Evolutionary conservation across 1,140 invertebrate genomes (phyloP), one percentile per base, ranked within the genome.

Genomic region (Camponotus pennsylvanicus): DNA sequence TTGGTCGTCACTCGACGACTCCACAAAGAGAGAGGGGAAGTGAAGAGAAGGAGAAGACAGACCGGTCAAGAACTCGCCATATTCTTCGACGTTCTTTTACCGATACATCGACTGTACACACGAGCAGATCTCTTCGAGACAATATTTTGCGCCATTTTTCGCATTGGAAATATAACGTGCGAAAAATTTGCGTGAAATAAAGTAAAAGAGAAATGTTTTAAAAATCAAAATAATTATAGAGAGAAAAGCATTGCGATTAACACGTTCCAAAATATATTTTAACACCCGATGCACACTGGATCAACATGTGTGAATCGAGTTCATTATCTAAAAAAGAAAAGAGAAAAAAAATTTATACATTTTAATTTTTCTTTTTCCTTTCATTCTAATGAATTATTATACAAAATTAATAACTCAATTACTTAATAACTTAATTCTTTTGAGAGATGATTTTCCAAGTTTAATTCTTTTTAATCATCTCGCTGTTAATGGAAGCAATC

Each of bases 1-100:
- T 94, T 94, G 93, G 90, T 91, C 89, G 90, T 91, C 90, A 91
- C 90, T 91, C 86, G 86, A 86, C 87, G 93, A 89, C 88, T 88
- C 82, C 75, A 40, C 42, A 52, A 15, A 52, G 37, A 79, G 76
- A 34, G 67, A 90, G 83, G 82, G 77, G 79, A 82, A 49, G 79
- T 73, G 52, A 79, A 89, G 87, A 86, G 89, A 83, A 80, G 79
- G 79, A 71, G 79, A 86, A 85, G 85, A 71, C 71, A 70, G 89
- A 89, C 90, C 88, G 83, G 87, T 86, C 87, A 82, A 91, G 88
- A 91, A 90, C 86, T 86, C 84, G 89, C 90, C 87, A 88, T 86
- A 85, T 88, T 89, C 88, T 86, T 88, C 89, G 77, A 90, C 87
- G 86, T 87, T 91, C 89, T 86, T 89, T 89, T 69, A 75, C 88